These are phyloP conservation scores for Limulus polyphemus DNA, from an alignment of 2,888 invertebrate genomes.

Conservation along the genomic window DNA sequence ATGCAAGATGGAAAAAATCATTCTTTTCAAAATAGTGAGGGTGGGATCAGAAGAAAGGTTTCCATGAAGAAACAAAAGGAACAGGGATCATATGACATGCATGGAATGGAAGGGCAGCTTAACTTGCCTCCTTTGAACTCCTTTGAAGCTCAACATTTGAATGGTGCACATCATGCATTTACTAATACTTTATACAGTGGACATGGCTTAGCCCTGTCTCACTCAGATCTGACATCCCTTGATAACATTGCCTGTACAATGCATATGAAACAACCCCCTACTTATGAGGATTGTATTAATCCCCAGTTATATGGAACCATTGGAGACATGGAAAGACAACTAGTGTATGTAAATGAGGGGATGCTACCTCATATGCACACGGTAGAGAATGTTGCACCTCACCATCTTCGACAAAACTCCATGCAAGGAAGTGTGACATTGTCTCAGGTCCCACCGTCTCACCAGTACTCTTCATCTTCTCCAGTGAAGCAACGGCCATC, in stretches of 20 bases:
- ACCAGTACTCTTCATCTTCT: constrained; percentile 39
- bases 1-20: not conserved
- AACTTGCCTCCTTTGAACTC: constrained; percentile 20
- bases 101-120: constrained; percentile 19
- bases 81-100: constrained; percentile 14
- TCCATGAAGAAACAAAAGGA: constrained; percentile 17
- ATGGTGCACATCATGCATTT: constrained; percentile 16
- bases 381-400: constrained; percentile 45
- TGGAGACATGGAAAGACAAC: constrained; percentile 19
- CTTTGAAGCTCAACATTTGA: constrained; percentile 16
- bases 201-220: constrained; percentile 17
- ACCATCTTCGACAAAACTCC: constrained; percentile 36
- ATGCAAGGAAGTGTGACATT: constrained; percentile 14
- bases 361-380: constrained; percentile 3
- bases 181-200: constrained; percentile 15
- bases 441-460: constrained; percentile 15
- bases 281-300: not conserved
- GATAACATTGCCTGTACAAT: constrained; percentile 6
- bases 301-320: constrained; percentile 15
- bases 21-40: constrained; percentile 4
- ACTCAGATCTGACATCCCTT: constrained; percentile 14
- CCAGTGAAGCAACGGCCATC: constrained; percentile 79
- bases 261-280: not conserved
- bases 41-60: constrained; percentile 11
- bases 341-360: constrained; percentile 13